Evolutionary conservation across 1,140 invertebrate genomes (phyloP).

Genomic region (Vollenhovia emeryi): DNA sequence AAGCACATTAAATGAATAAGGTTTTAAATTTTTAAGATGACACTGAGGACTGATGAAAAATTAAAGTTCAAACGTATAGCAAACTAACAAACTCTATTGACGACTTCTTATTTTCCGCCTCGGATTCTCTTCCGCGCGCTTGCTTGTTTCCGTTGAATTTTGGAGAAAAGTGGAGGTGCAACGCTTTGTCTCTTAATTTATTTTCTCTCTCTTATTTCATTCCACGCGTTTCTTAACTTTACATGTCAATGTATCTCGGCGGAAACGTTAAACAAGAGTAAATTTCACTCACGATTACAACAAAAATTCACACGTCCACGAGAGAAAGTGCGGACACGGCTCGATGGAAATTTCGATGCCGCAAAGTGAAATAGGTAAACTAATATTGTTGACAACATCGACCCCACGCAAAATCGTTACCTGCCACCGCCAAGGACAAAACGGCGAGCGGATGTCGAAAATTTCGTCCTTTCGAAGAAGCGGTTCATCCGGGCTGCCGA

Average conservation of each 20-base stretch:
- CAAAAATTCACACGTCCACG: not conserved
- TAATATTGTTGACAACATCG: constrained; percentile 23
- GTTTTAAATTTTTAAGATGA: not conserved
- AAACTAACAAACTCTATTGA: not conserved
- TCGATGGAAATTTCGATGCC: constrained; percentile 11
- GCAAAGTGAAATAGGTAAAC: constrained; percentile 7
- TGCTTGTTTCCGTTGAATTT: not conserved
- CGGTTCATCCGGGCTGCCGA: not conserved
- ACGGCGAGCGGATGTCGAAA: constrained; percentile 12
- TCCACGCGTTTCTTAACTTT: not conserved
- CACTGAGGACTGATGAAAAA: not conserved
- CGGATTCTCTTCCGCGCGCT: not conserved
- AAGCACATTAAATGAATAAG: not conserved
- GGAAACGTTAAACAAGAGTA: not conserved
- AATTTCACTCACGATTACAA: not conserved
- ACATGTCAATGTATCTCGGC: not conserved
- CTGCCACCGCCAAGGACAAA: not conserved
- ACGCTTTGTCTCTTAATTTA: not conserved
- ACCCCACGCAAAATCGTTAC: not conserved
- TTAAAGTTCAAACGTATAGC: not conserved
- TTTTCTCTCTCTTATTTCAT: not conserved
- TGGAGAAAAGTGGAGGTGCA: not conserved
- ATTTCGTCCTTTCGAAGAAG: constrained; percentile 14
- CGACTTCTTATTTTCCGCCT: not conserved
- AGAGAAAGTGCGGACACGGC: constrained; percentile 4